Percentiles rank a stretch among this genome's conserved stretches.
These are phyloP conservation scores for Brachionichthys hirsutus DNA, from an alignment of 2,113 vertebrate genomes.

Conservation along the genomic window DNA sequence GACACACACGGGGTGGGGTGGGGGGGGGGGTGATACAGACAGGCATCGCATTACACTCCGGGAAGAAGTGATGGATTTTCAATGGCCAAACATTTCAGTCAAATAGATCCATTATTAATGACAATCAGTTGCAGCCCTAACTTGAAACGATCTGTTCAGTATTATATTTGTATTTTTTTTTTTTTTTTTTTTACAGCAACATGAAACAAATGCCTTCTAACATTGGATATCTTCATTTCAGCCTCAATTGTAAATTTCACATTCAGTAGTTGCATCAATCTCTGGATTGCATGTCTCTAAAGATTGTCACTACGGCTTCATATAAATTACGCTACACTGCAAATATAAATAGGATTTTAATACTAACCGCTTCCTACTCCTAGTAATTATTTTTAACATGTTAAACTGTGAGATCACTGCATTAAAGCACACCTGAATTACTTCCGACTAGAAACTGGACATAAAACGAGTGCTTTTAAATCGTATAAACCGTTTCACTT, in stretches of 20 bases:
- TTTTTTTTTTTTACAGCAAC: constrained; percentile 23
- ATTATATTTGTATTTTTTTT: no score
- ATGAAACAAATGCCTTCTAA: not conserved
- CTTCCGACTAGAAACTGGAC: not conserved
- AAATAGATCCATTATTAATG: not conserved
- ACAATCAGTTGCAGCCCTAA: not conserved
- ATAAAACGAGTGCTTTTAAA: not conserved
- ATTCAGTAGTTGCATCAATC: constrained; percentile 62
- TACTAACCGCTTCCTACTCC: no score
- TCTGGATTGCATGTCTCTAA: constrained; percentile 54
- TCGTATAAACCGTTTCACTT: constrained; percentile 1
- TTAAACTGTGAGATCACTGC: constrained; percentile 70
- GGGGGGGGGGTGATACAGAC: no score
- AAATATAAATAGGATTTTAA: constrained; percentile 1
- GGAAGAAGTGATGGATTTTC: not conserved
- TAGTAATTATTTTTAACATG: constrained; percentile 62
- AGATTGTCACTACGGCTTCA: constrained; percentile 68
- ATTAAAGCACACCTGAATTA: constrained; percentile 54
- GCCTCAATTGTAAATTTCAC: constrained; percentile 37
- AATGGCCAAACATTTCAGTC: not conserved
- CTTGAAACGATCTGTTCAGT: not conserved
- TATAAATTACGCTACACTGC: constrained; percentile 50
- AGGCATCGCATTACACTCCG: not conserved
- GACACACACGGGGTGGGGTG: no score
- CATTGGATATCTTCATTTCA: constrained; percentile 17